phyloP scores from a whole-genome alignment of 2,113 vertebrate species.

The Callipepla californica region DNA sequence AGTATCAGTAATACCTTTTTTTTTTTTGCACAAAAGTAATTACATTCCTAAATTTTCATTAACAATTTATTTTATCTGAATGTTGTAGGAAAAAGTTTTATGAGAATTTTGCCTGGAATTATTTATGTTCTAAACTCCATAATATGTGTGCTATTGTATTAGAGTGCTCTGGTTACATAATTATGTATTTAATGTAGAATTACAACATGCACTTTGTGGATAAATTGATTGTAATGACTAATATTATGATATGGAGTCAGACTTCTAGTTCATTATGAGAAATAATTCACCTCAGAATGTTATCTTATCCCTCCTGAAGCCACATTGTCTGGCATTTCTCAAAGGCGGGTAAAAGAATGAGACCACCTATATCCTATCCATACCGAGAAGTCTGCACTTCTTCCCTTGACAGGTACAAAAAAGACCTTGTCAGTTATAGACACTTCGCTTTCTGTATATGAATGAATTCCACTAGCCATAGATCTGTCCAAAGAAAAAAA shows the following conservation, averaged over 20 bases:
- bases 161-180: background rate
- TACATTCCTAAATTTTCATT: background rate
- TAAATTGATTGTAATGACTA: background rate
- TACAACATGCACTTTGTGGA: background rate
- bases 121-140: background rate
- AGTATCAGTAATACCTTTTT: background rate
- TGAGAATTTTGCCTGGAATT: background rate
- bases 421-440: background rate
- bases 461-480: background rate
- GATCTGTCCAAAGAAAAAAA: background rate
- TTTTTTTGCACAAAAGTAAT: background rate
- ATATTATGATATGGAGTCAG: background rate
- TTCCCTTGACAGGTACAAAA: background rate
- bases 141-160: background rate
- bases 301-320: background rate
- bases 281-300: background rate
- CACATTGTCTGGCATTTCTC: background rate
- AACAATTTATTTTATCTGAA: background rate
- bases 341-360: background rate
- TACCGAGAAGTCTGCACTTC: background rate
- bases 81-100: background rate
- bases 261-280: background rate
- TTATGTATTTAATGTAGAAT: background rate
- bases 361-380: background rate
- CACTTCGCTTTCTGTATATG: background rate